Evolutionary conservation across 2,888 invertebrate genomes (phyloP), one percentile per base, ranked within the genome.

Genomic region (Elysia crispata): DNA sequence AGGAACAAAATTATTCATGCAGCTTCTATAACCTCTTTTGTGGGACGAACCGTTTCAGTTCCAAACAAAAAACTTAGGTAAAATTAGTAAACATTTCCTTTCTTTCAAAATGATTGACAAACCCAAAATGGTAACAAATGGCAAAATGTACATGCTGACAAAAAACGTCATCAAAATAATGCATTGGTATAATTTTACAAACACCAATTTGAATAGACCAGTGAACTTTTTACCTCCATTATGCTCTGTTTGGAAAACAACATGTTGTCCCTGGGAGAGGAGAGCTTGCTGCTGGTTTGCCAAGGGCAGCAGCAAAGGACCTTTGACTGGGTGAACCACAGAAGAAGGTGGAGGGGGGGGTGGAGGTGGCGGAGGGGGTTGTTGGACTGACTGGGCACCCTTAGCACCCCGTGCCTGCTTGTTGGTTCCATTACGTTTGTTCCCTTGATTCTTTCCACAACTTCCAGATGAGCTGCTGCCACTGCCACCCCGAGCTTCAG

Each of bases 311-410:
- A 78, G 64, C 25, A 62, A 23, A 18, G 33, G 69, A 66, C 75
- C 76, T 25, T 60, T 69, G 0, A 69, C 77, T 64, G 72, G 54
- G 33, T 62, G 77, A 69, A 72, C 76, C 77, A 76, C 31, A 77
- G 74, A 31, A 25, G 60, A 18, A 1, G 81, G 57, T 31, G 80
- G 81, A 15, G 80, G 84, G 49, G 79, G 82, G 57, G 83, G 83
- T 70, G 85, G 85, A 69, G 83, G 81, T 18, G 81, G 83, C 31
- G 81, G 83, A 41, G 81, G 82, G n/a, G 81, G 82, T 54, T 79
- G 80, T 69, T 75, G 79, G 62, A 79, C 60, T 64, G 57, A 49
- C 57, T 73, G 80, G 25, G 76, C 49, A 57, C 57, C 74, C 60
- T 77, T 83, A 33, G 31, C 66, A 67, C 57, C 66, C 54, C 75